Percentiles rank a stretch among this genome's conserved stretches.
phyloP scores from a whole-genome alignment of 1,140 invertebrate genomes.

The Apis cerana region DNA sequence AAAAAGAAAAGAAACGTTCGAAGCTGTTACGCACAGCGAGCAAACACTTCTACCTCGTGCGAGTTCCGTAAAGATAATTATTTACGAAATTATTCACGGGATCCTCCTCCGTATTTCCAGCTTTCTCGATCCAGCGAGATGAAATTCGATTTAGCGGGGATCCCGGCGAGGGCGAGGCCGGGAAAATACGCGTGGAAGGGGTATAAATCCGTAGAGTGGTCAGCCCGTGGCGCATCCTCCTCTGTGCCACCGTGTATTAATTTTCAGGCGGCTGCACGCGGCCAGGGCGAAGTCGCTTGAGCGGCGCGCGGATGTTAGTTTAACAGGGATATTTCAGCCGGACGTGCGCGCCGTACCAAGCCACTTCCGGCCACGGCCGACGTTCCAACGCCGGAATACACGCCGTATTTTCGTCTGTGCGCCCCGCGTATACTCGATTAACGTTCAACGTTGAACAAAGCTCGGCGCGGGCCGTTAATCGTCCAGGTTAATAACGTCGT shows the following conservation, averaged over 20 bases:
- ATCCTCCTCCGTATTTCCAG: too few relatives aligned
- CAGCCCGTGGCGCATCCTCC: background rate
- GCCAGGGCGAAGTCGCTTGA: background rate
- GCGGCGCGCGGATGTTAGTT: constrained; percentile 33
- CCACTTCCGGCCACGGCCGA: constrained; percentile 43
- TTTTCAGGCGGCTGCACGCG: constrained; percentile 19
- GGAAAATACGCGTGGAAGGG: background rate
- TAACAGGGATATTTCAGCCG: constrained; percentile 50
- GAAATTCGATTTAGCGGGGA: background rate
- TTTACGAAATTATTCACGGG: too few relatives aligned
- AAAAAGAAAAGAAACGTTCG: too few relatives aligned
- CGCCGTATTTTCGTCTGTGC: constrained; percentile 29
- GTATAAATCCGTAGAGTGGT: constrained; percentile 19
- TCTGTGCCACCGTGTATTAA: constrained; percentile 36
- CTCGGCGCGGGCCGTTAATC: constrained; percentile 29
- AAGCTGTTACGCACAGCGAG: too few relatives aligned
- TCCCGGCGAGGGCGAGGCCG: background rate
- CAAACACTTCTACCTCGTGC: too few relatives aligned
- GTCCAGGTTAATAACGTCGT: constrained; percentile 35
- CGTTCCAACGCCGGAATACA: constrained; percentile 11
- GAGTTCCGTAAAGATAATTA: too few relatives aligned
- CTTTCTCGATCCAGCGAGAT: too few relatives aligned
- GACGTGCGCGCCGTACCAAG: constrained; percentile 42
- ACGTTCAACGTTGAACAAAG: constrained; percentile 42
- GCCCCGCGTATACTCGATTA: constrained; percentile 43